Conservation (phyloP, 2,797 vertebrate genomes). For the Lutjanus campechanus region DNA sequence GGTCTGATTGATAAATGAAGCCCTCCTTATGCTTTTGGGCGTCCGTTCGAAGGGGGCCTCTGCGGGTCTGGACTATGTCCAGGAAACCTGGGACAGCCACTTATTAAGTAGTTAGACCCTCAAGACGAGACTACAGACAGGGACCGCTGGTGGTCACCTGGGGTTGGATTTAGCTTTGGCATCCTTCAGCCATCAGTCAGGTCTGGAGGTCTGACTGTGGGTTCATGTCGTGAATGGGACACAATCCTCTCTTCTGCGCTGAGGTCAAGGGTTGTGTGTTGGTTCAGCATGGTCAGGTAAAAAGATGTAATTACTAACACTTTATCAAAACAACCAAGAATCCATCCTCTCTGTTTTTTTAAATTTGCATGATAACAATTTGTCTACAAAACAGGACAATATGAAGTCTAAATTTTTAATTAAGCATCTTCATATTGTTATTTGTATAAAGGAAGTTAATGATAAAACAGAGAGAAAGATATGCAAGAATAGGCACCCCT, state of each 20-base stretch:
- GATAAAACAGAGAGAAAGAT: slow-evolving; percentile 55
- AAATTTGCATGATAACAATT: slow-evolving; percentile 50
- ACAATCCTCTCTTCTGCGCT: slow-evolving; percentile 71
- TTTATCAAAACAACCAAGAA: slow-evolving; percentile 71
- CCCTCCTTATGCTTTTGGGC: slow-evolving; percentile 82
- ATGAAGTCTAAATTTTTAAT: slow-evolving; percentile 34
- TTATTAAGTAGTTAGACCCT: slow-evolving; percentile 91
- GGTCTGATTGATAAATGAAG: slow-evolving; percentile 90
- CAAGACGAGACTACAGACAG: slow-evolving; percentile 77
- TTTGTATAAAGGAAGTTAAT: slow-evolving; percentile 63
- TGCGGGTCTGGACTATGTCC: slow-evolving; percentile 95
- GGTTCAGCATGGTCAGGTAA: slow-evolving; percentile 79
- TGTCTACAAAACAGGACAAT: slow-evolving; percentile 33
- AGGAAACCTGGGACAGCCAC: slow-evolving; percentile 92
- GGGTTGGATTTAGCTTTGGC: slow-evolving; percentile 63
- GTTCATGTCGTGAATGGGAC: slow-evolving; percentile 53
- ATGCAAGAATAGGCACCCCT: slow-evolving; percentile 57
- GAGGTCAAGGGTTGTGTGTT: slow-evolving; percentile 74
- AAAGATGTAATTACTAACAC: slow-evolving; percentile 75
- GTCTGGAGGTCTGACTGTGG: slow-evolving; percentile 44
- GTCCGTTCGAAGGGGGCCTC: slow-evolving; percentile 82
- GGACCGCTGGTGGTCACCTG: slow-evolving; percentile 84
- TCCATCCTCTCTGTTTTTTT: slow-evolving; percentile 11
- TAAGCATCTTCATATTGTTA: slow-evolving; percentile 29
- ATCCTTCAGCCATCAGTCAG: slow-evolving; percentile 61